phyloP scores from a whole-genome alignment of 2,888 invertebrate species.

The Eupithecia abbreviata region DNA sequence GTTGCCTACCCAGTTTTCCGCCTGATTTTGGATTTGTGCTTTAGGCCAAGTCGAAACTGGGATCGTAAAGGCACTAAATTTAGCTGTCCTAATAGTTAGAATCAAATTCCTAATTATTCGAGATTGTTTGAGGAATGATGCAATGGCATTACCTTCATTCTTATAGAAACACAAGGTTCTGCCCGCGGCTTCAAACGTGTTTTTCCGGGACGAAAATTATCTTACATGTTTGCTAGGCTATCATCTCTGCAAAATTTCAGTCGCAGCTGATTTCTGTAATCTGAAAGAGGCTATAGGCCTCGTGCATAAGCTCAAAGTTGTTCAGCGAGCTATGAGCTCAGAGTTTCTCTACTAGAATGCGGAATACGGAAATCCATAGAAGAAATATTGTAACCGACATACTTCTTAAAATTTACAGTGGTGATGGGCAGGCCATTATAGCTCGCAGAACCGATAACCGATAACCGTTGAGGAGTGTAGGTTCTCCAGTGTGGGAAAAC shows the following conservation, averaged over 20 bases:
- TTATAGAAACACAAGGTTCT: neutral
- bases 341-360: too few species aligned
- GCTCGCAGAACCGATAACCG: too few species aligned
- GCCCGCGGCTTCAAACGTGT: neutral
- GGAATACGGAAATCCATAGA: too few species aligned
- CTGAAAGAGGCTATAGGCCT: too few species aligned
- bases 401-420: too few species aligned
- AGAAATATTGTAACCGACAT: too few species aligned
- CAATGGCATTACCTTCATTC: neutral
- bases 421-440: too few species aligned
- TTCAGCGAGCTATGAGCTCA: too few species aligned
- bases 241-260: neutral
- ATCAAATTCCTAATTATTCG: slow-evolving; percentile 11
- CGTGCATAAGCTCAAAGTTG: too few species aligned
- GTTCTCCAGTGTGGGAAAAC: too few species aligned
- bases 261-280: too few species aligned
- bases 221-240: neutral
- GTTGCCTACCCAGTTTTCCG: slow-evolving; percentile 76
- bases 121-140: neutral
- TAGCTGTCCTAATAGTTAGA: slow-evolving; percentile 59
- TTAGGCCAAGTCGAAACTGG: slow-evolving; percentile 67
- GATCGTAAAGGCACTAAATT: slow-evolving; percentile 68
- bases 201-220: neutral
- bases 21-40: slow-evolving; percentile 75
- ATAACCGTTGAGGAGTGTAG: too few species aligned